Evolutionary conservation across 2,797 vertebrate species (phyloP), one percentile per base, ranked within the genome.

Genomic region (Thunnus albacares): DNA sequence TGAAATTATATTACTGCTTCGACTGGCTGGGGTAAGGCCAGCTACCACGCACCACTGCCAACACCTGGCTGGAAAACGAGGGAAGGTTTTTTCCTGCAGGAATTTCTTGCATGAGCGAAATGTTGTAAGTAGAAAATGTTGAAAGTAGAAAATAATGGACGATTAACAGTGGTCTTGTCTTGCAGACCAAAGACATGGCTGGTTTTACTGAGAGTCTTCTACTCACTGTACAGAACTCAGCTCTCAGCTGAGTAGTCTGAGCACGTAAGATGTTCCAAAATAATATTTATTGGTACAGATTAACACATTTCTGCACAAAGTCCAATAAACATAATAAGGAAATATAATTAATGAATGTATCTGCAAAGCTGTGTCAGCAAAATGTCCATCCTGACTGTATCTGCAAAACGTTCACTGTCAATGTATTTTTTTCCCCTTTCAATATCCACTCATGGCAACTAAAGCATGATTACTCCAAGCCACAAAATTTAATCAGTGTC

Each of bases 1-100:
- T 83, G 87, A 96, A 96, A 96, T 95, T 94, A 95, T 94, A 94
- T 96, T 94, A 95, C 89, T 85, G 89, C 90, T 90, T 93, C 86
- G 79, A 90, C 90, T 77, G 78, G 84, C 84, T 87, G 86, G 87
- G 85, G 85, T 82, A 70, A 82, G 86, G 87, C 87, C 89, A 85
- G 86, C 87, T 84, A 83, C 76, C 55, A 55, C 33, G 62, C 81
- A 84, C 74, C 70, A 79, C 85, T 89, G 83, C 89, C 90, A 89
- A 82, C 80, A 75, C 49, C 47, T 17, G 20, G 66, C 65, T 81
- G 77, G 75, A 83, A 71, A 89, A 87, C 17, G 53, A 80, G 83
- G 85, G 73, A 71, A 75, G 76, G 80, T 63, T 87, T 93, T 84
- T 82, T 90, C 83, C 85, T 81, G 38, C 56, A 80, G 87, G 83